Percentiles rank a stretch among this genome's conserved stretches.
phyloP scores from a whole-genome alignment of 2,113 vertebrate genomes.

The Bombycilla garrulus region DNA sequence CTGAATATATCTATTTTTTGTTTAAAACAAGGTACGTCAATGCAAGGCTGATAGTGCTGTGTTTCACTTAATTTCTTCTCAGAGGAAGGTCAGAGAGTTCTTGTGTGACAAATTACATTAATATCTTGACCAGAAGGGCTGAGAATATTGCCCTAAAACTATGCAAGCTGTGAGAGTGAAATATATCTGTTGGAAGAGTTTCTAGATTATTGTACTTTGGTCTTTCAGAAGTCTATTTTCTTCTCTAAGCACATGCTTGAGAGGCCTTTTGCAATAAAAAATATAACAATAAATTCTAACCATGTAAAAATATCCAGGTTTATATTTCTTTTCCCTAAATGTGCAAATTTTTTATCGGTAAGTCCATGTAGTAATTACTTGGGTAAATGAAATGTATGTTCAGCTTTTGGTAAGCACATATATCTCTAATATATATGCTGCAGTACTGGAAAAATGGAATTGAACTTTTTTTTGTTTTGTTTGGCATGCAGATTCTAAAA shows the following conservation, averaged over 20 bases:
- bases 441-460: neutral
- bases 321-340: neutral
- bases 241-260: neutral
- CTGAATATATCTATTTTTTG: conserved; percentile 80
- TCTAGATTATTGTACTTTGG: neutral
- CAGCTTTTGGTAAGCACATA: neutral
- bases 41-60: neutral
- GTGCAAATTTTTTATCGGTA: neutral
- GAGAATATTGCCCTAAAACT: neutral
- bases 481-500: neutral
- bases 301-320: neutral
- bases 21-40: neutral
- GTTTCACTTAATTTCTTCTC: neutral
- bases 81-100: neutral
- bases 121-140: neutral
- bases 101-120: neutral
- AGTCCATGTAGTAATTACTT: neutral
- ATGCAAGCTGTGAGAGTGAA: neutral
- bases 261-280: neutral
- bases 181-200: neutral
- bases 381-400: neutral
- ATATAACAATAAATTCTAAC: neutral
- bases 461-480: neutral
- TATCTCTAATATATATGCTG: neutral
- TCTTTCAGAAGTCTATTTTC: neutral